Conservation (phyloP, 2,888 invertebrate species). For the Amiota mariae region DNA sequence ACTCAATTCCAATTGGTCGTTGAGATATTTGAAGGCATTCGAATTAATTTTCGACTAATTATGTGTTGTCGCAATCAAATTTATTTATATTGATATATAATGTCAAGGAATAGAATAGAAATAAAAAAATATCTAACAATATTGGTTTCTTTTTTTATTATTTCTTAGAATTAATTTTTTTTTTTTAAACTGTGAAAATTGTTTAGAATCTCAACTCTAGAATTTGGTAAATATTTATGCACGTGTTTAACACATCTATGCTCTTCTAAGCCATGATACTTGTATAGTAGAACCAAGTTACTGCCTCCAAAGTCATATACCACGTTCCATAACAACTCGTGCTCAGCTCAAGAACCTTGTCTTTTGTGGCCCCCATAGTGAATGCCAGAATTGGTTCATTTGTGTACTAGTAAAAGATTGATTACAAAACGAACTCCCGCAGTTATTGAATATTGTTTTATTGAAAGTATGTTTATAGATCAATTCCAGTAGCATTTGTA, state of each 20-base stretch:
- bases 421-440: conserved; percentile 6
- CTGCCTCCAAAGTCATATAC: conserved; percentile 15
- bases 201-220: not conserved
- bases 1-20: conserved; percentile 19
- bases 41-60: conserved; percentile 16
- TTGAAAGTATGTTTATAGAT: not conserved
- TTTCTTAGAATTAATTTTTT: not conserved
- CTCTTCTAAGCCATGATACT: not conserved
- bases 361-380: conserved; percentile 12
- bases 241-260: conserved; percentile 6
- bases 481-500: conserved; percentile 14
- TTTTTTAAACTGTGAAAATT: not conserved
- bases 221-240: conserved; percentile 18
- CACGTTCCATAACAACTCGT: conserved; percentile 21
- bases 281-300: not conserved
- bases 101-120: conserved; percentile 8
- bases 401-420: conserved; percentile 3
- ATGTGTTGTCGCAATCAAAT: conserved; percentile 13
- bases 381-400: not conserved
- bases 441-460: not conserved
- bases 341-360: not conserved
- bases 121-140: not conserved
- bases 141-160: not conserved
- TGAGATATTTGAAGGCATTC: not conserved
- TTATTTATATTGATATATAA: conserved; percentile 17